Conservation (phyloP, 2,113 vertebrate genomes). For the Sprattus sprattus region DNA sequence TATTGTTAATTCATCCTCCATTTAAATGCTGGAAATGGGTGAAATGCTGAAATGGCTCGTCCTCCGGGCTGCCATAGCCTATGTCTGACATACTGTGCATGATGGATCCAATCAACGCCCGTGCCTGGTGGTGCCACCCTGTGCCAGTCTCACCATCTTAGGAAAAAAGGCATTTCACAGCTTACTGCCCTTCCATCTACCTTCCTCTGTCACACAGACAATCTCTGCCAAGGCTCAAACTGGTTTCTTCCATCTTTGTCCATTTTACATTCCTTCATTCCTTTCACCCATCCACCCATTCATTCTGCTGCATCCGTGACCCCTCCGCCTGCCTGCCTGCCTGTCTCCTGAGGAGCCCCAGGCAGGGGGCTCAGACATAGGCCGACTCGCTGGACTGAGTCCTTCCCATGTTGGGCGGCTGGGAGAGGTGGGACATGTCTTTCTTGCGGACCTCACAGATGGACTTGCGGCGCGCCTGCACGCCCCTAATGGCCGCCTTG, state of each 20-base stretch:
- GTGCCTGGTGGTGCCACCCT: no score
- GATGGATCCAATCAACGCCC: background rate
- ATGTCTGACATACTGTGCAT: background rate
- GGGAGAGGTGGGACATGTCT: constrained; percentile 71
- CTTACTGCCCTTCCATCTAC: constrained; percentile 22
- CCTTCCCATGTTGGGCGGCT: constrained; percentile 76
- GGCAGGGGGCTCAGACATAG: constrained; percentile 71
- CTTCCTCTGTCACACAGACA: constrained; percentile 38
- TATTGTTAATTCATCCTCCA: background rate
- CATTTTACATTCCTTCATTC: background rate
- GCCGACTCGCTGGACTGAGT: constrained; percentile 86
- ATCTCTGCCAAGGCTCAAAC: background rate
- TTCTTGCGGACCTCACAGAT: constrained; percentile 78
- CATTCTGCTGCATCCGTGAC: constrained; percentile 2
- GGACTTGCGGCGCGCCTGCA: constrained; percentile 79
- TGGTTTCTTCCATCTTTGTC: background rate
- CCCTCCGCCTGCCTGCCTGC: background rate
- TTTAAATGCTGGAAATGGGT: background rate
- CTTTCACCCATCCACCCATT: background rate
- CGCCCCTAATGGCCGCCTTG: constrained; percentile 78
- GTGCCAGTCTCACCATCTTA: background rate
- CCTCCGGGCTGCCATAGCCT: background rate
- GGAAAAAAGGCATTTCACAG: constrained; percentile 22
- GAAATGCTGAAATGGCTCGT: background rate
- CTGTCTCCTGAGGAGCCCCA: constrained; percentile 6